Evolutionary conservation across 2,888 invertebrate species (phyloP).

Genomic region (Amblyteles armatorius): DNA sequence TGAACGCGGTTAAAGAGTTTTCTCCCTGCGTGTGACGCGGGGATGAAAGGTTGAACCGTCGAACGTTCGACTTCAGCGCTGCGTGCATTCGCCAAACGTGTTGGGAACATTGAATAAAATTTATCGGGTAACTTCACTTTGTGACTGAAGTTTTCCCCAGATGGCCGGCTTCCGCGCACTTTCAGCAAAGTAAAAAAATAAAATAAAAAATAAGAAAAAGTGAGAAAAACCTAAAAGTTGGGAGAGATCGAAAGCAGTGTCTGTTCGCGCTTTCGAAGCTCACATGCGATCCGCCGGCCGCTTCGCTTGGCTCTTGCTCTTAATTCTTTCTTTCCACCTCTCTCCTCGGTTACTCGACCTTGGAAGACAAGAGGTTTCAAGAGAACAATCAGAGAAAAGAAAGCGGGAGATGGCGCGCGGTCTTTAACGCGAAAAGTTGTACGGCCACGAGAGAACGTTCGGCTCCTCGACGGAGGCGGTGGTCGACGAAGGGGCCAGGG

Average conservation of each 20-base stretch:
- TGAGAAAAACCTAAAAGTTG: background rate
- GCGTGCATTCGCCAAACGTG: too few species aligned
- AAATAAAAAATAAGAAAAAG: background rate
- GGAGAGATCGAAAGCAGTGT: background rate
- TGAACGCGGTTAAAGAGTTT: background rate
- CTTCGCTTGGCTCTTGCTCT: background rate
- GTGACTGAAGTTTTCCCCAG: too few species aligned
- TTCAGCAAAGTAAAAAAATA: background rate
- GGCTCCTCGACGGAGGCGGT: constrained; percentile 37
- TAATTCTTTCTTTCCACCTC: background rate
- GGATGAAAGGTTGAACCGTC: too few species aligned
- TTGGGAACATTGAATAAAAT: too few species aligned
- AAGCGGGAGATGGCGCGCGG: background rate
- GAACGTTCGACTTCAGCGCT: too few species aligned
- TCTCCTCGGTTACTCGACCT: constrained; percentile 5
- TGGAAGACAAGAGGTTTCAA: constrained; percentile 18
- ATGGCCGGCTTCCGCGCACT: too few species aligned
- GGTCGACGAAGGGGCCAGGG: constrained; percentile 18
- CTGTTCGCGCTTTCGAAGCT: background rate
- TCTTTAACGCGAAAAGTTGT: constrained; percentile 60
- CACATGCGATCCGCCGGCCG: background rate
- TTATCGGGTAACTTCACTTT: too few species aligned
- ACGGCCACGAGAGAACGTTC: constrained; percentile 36
- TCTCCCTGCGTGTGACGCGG: background rate
- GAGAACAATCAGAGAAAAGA: constrained; percentile 26